Percentiles rank a stretch among this genome's conserved stretches.
These are phyloP conservation scores for Engraulis encrasicolus DNA, from an alignment of 2,113 vertebrate species.

Conservation along the genomic window DNA sequence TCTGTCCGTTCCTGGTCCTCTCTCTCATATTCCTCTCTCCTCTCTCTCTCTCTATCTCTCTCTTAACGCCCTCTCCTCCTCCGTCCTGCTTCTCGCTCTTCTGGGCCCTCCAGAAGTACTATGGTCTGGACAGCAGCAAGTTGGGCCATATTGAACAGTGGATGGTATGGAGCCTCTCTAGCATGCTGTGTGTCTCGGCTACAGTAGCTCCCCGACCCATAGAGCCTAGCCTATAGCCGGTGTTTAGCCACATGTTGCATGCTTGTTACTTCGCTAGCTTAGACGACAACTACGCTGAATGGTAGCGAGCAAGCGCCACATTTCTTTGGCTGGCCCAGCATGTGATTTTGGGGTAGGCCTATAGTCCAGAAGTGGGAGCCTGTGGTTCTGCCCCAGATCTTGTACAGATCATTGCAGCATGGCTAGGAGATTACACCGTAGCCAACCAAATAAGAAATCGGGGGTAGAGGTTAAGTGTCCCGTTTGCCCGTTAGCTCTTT, in stretches of 20 bases:
- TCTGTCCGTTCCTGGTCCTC: slow-evolving; percentile 4
- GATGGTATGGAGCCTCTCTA: slow-evolving; percentile 84
- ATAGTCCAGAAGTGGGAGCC: not conserved
- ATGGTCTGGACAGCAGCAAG: slow-evolving; percentile 92
- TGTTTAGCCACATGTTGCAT: slow-evolving; percentile 5
- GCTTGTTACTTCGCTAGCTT: not conserved
- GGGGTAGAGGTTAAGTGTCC: not conserved
- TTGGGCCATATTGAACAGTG: slow-evolving; percentile 98
- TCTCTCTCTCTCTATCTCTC: slow-evolving; percentile 24
- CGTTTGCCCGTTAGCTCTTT: not conserved
- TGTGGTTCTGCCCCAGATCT: not conserved
- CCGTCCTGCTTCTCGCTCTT: slow-evolving; percentile 14
- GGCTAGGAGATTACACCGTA: not conserved
- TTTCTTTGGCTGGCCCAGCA: not conserved
- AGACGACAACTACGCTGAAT: not conserved
- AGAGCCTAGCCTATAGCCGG: not conserved
- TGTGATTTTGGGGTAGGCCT: not conserved
- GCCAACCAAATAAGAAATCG: not conserved
- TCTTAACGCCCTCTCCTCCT: slow-evolving; percentile 30
- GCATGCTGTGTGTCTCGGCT: slow-evolving; percentile 35
- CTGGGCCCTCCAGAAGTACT: slow-evolving; percentile 83
- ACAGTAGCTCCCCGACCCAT: no score
- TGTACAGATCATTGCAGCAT: not conserved
- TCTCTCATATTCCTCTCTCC: not conserved
- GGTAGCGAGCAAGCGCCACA: not conserved